Percentiles rank a stretch among this genome's conserved stretches.
Evolutionary conservation across 2,888 invertebrate species (phyloP).

Genomic region (Copidosoma aretas): DNA sequence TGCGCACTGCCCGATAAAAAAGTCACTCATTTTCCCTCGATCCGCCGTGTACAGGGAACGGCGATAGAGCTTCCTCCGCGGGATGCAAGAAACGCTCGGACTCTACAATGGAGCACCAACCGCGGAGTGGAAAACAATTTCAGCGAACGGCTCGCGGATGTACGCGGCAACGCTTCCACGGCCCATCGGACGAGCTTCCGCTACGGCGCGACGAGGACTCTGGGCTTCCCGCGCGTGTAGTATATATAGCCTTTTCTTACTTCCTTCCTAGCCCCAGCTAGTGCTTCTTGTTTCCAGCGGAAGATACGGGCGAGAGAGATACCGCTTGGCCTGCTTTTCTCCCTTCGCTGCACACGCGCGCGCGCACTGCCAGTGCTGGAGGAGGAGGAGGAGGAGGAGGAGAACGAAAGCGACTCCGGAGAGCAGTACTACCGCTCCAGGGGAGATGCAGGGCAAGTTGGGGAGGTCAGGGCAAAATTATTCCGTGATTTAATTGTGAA

Average conservation of each 20-base stretch:
- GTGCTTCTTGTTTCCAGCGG: conserved; percentile 8
- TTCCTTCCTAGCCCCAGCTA: conserved; percentile 18
- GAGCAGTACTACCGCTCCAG: background rate
- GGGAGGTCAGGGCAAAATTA: conserved; percentile 34
- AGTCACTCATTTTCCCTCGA: conserved; percentile 49
- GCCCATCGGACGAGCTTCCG: conserved; percentile 60
- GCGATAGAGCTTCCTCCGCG: too few species aligned
- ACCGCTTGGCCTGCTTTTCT: too few species aligned
- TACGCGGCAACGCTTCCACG: conserved; percentile 58
- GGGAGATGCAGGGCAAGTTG: conserved; percentile 34
- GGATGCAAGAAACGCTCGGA: too few species aligned
- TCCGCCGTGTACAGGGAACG: too few species aligned
- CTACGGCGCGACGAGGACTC: conserved; percentile 57
- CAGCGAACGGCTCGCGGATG: too few species aligned
- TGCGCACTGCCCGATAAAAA: conserved; percentile 59
- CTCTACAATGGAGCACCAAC: too few species aligned
- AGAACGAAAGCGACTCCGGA: too few species aligned
- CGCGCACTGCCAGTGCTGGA: too few species aligned
- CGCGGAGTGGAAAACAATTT: conserved; percentile 52
- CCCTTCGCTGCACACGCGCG: too few species aligned
- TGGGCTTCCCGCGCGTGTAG: too few species aligned
- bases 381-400: too few species aligned
- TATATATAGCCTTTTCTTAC: conserved; percentile 49
- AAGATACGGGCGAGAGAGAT: conserved; percentile 12
- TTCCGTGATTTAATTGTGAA: conserved; percentile 39